Evolutionary conservation across 2,888 invertebrate genomes (phyloP), one percentile per base, ranked within the genome.

Genomic region (Stenodera caucasica): DNA sequence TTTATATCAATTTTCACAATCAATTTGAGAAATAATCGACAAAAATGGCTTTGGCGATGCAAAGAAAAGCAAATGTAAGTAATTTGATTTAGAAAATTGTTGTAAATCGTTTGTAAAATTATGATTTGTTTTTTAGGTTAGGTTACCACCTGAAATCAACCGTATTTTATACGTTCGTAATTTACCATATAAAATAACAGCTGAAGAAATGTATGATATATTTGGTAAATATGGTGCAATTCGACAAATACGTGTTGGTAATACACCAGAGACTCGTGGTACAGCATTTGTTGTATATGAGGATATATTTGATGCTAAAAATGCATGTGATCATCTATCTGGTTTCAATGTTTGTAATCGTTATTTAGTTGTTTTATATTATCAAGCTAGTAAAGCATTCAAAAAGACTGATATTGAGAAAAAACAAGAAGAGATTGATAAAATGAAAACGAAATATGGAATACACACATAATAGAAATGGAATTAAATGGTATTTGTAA

Each of bases 201-300:
- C 94, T 6, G 99, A 99, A 81, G 99, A 99, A 87, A 99, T 99
- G 98, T 99, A 99, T 78, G 99, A 99, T 82, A 99, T 99, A 67
- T 99, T 99, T 85, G 99, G 99, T 15, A 99, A 99, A 84, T 99
- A 98, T 82, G 99, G 99, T 72, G 98, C 99, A 2, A 98, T 99
- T 68, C 83, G 99, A 72, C 99, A 99, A 83, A 99, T 99, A 64
- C 84, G 99, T 82, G 94, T 98, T 32, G 98, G 98, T 0, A 98
- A 97, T 76, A 98, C 98, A 23, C 93, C 97, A 12, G 98, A 99
- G 81, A 96, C 98, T 0, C 88, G 96, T 80, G 99, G 99, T 55
- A 99, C 99, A 32, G 99, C 99, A 15, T 99, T 98, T 86, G 98
- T 99, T 52, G 96, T 99, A 0, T 99, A 98, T 81, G 99, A 99